A percentile compares a stretch with the other conserved stretches of the same genome.
These are phyloP conservation scores for Rhopilema esculentum DNA, from an alignment of 30 jellyfish, hydroid and myxozoan species.

Conservation along the genomic window DNA sequence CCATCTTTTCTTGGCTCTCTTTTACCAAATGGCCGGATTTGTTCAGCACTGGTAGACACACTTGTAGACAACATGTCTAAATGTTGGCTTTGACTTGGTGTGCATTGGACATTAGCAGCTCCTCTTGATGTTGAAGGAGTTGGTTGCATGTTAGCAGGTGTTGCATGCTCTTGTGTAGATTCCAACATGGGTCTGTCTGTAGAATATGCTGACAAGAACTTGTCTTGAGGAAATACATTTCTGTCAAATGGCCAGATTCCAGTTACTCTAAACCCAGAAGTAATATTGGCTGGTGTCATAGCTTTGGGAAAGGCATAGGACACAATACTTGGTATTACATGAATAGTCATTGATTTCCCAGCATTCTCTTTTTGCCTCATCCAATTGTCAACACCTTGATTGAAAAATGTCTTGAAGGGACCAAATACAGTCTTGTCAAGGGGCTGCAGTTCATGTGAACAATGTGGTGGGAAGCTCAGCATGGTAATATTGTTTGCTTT, in stretches of 20 bases:
- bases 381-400: conserved; percentile 61
- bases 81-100: not conserved
- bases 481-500: conserved; percentile 38
- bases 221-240: conserved; percentile 25
- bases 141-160: conserved; percentile 7
- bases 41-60: conserved; percentile 31
- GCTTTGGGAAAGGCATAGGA: conserved; percentile 62
- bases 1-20: conserved; percentile 3
- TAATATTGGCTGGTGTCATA: conserved; percentile 60
- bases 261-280: conserved; percentile 59
- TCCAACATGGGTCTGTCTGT: conserved; percentile 31
- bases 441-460: conserved; percentile 75
- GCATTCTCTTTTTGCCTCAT: conserved; percentile 45
- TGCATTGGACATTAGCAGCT: not conserved
- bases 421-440: conserved; percentile 70
- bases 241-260: conserved; percentile 71
- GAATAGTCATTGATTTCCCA: no score
- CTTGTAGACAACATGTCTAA: no score
- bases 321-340: conserved; percentile 49
- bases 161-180: not conserved
- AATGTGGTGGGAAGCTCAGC: conserved; percentile 70
- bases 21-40: conserved; percentile 38
- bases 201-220: conserved; percentile 29
- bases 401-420: conserved; percentile 53
- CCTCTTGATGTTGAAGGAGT: conserved; percentile 4